Evolutionary conservation across 2,888 invertebrate species (phyloP), one percentile per base, ranked within the genome.

Genomic region (Himalopsyche anomala): DNA sequence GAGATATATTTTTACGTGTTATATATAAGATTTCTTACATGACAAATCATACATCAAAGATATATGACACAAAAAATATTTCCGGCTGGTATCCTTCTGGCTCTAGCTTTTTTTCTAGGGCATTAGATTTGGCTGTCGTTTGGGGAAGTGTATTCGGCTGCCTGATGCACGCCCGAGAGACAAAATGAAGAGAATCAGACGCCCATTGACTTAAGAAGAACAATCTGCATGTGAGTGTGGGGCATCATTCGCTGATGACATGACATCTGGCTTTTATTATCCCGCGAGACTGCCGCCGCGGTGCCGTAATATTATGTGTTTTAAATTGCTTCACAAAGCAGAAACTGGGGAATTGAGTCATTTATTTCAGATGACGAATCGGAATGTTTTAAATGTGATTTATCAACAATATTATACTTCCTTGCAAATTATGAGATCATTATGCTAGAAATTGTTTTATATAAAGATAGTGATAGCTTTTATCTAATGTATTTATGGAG

Each of bases 201-300:
- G 81, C 51, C 45, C 81, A 51, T 28, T 28, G 81, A 42, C 42
- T 81, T 81, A 40, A 28, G n/a, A 81, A 62, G 62, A 62, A 62
- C 62, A 62, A 62, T 62, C 62, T 62, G 62, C 62, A 62, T 51
- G 62, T 28, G 19, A 62, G 62, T 28, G 19, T 62, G 62, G 19
- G 19, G 62, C 62, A 62, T 62, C 62, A 62, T 62, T 62, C 62
- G 62, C 62, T 62, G 62, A 62, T 62, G 62, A 62, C 62, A 54
- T 85, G 85, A 85, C 85, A 85, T 85, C 85, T 85, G 85, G 79
- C 82, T 85, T 82, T 79, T 82, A 82, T 85, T 85, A 62, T 62
- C 8, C 62, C 62, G 62, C 62, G 62, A 62, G 62, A 19, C 62
- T 62, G 62, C 62, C 62, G 62, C 62, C 62, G 62, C 62, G 62